Conservation (phyloP, 2,888 invertebrate species). For the Catocala sponsa region DNA sequence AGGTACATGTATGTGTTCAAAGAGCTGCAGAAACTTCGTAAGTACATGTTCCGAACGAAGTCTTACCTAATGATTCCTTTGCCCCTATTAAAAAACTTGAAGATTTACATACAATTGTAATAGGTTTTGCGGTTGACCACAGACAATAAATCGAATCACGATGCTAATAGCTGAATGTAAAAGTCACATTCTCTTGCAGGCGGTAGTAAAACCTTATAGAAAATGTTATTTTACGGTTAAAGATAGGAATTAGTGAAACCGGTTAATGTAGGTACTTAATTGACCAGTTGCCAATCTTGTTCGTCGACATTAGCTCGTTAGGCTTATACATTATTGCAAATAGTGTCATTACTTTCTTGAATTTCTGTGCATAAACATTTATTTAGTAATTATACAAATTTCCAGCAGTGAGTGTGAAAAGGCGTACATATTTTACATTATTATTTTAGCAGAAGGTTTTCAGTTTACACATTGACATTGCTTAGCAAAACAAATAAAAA, state of each 20-base stretch:
- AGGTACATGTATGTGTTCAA: slow-evolving; percentile 43
- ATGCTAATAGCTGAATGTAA: slow-evolving; percentile 12
- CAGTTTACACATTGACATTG: too few species aligned
- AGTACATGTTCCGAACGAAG: too few species aligned
- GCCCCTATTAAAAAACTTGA: slow-evolving; percentile 15
- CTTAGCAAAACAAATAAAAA: too few species aligned
- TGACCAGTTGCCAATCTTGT: slow-evolving; percentile 33
- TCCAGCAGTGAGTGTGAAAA: too few species aligned
- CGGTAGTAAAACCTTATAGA: slow-evolving; percentile 25
- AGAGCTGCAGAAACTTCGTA: slow-evolving; percentile 32
- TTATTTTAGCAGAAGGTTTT: too few species aligned
- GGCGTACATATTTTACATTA: too few species aligned
- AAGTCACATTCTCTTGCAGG: slow-evolving; percentile 4
- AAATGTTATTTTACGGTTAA: slow-evolving; percentile 17
- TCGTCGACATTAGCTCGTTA: slow-evolving; percentile 8
- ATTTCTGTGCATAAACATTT: not conserved
- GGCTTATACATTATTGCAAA: slow-evolving; percentile 20
- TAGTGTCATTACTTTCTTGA: not conserved
- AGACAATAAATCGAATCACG: slow-evolving; percentile 23
- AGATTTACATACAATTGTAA: slow-evolving; percentile 40
- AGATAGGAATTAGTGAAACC: slow-evolving; percentile 30
- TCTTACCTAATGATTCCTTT: slow-evolving; percentile 13
- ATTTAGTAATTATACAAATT: too few species aligned
- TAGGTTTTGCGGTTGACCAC: slow-evolving; percentile 23
- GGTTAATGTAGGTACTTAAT: slow-evolving; percentile 26